Percentiles rank a stretch among this genome's conserved stretches.
Evolutionary conservation across 2,888 invertebrate species (phyloP).

Genomic region (Apoda limacodes): DNA sequence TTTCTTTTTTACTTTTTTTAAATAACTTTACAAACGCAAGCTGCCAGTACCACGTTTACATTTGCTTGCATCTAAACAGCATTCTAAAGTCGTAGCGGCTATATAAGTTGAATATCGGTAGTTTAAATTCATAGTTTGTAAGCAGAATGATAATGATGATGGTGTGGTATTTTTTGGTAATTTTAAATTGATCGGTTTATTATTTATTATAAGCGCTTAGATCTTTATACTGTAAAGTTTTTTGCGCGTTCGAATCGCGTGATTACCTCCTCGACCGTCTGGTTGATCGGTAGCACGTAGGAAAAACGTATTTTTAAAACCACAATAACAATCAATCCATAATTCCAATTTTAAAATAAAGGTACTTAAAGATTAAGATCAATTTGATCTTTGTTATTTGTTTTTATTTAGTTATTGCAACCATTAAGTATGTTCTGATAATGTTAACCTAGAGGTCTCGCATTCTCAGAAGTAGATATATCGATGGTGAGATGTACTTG

Average conservation of each 20-base stretch:
- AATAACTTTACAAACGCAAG: conserved; percentile 25
- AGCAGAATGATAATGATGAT: too few species aligned
- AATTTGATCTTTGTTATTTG: conserved; percentile 29
- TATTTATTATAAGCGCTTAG: too few species aligned
- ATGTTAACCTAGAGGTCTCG: conserved; percentile 10
- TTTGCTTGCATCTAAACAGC: conserved; percentile 12
- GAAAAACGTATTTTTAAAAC: conserved; percentile 65
- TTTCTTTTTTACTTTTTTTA: conserved; percentile 25
- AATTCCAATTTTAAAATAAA: conserved; percentile 56
- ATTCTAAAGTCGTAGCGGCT: too few species aligned
- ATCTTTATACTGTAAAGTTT: too few species aligned
- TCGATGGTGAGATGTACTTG: conserved; percentile 15
- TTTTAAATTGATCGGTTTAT: not conserved
- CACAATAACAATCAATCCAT: conserved; percentile 60
- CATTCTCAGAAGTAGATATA: conserved; percentile 7
- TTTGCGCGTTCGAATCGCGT: conserved; percentile 44
- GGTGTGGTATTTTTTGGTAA: too few species aligned
- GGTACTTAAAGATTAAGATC: conserved; percentile 32
- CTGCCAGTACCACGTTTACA: conserved; percentile 24
- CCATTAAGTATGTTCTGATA: conserved; percentile 22
- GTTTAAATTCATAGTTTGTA: too few species aligned
- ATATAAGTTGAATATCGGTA: too few species aligned
- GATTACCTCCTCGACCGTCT: conserved; percentile 32
- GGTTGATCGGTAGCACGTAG: conserved; percentile 53
- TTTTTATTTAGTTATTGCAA: conserved; percentile 23